phyloP scores from a whole-genome alignment of 2,888 invertebrate species.

The Cosmia pyralina region DNA sequence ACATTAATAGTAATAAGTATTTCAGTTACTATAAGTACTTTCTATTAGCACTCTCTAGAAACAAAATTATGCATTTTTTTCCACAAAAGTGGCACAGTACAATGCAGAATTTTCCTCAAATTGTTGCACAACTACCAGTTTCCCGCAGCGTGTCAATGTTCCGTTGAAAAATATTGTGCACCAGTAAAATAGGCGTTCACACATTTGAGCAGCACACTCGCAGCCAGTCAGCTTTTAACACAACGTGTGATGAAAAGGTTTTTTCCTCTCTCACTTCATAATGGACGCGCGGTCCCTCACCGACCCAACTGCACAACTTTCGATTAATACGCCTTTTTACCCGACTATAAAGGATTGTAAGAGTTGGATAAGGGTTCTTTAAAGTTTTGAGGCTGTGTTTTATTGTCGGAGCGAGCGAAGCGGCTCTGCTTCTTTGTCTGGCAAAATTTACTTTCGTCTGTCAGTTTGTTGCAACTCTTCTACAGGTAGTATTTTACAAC shows the following conservation, averaged over 20 bases:
- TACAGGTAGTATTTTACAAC: no score
- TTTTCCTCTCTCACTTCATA: conserved; percentile 44
- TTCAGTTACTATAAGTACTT: neutral
- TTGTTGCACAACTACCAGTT: conserved; percentile 16
- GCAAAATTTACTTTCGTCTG: no score
- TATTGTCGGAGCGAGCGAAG: neutral
- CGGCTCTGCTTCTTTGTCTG: no score
- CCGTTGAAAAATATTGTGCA: conserved; percentile 50
- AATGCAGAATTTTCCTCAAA: conserved; percentile 29
- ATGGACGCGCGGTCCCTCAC: conserved; percentile 21
- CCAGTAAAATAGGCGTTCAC: conserved; percentile 52
- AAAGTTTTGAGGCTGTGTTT: conserved; percentile 5
- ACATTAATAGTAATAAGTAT: no score
- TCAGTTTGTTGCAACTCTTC: no score
- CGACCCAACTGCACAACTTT: conserved; percentile 52
- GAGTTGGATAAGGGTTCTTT: conserved; percentile 8
- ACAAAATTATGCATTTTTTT: neutral
- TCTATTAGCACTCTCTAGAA: neutral
- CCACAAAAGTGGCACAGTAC: neutral
- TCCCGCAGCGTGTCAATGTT: conserved; percentile 45
- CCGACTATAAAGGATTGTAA: conserved; percentile 15
- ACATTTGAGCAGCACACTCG: conserved; percentile 51
- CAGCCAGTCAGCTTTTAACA: conserved; percentile 52
- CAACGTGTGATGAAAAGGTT: conserved; percentile 52
- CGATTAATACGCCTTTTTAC: conserved; percentile 46